Conservation (phyloP, 2,113 vertebrate genomes). For the Pterocles gutturalis region DNA sequence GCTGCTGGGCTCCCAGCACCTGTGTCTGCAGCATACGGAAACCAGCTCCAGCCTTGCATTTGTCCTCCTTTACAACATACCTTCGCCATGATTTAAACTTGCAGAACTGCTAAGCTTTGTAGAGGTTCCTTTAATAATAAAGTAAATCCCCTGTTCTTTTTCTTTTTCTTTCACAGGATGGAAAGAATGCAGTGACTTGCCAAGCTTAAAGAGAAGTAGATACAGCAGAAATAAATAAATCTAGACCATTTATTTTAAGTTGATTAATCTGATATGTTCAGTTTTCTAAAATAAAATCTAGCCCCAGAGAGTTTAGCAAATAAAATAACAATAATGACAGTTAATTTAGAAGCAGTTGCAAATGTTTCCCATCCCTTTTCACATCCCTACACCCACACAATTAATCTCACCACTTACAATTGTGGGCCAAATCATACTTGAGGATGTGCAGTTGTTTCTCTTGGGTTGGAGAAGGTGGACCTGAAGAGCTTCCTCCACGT, state of each 20-base stretch:
- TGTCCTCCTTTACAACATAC: not conserved
- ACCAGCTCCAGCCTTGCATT: not conserved
- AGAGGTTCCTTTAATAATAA: slow-evolving; percentile 25
- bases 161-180: slow-evolving; percentile 19
- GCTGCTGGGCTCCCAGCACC: not conserved
- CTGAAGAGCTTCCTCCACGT: not conserved
- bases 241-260: slow-evolving; percentile 48
- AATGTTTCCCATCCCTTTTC: slow-evolving; percentile 26
- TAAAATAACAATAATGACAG: slow-evolving; percentile 28
- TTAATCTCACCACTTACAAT: not conserved
- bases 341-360: slow-evolving; percentile 44
- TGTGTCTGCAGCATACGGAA: not conserved
- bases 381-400: not conserved
- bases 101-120: not conserved
- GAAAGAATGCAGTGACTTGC: slow-evolving; percentile 54
- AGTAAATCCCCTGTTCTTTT: not conserved
- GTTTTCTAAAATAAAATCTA: slow-evolving; percentile 52
- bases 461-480: not conserved
- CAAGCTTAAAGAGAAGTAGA: slow-evolving; percentile 39
- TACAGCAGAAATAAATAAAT: slow-evolving; percentile 63
- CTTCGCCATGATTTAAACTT: not conserved
- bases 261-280: slow-evolving; percentile 53
- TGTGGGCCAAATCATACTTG: not conserved
- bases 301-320: slow-evolving; percentile 30
- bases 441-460: not conserved